Evolutionary conservation across 1,140 invertebrate species (phyloP), one percentile per base, ranked within the genome.

Genomic region (Daktulosphaira vitifoliae): DNA sequence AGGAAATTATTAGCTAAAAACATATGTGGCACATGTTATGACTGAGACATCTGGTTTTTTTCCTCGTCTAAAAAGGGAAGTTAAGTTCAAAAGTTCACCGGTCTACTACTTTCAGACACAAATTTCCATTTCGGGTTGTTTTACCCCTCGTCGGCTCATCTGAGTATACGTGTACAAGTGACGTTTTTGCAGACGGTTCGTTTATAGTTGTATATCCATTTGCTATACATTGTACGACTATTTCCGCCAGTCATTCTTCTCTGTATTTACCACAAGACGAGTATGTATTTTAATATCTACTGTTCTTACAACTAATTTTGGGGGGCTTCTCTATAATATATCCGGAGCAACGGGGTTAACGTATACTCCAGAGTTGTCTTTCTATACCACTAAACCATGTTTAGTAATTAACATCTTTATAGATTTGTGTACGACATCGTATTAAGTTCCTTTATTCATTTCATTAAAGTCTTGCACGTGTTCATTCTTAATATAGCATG

Each of bases 11-110:
- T 59, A 59, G 54, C 39, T 22, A 4, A 59, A 59, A 59, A 59
- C 54, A 59, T 38, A 38, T 59, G 54, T 59, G 54, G 54, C 54
- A 59, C 54, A 59, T 59, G 54, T 59, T 38, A 59, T 23, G 22
- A 20, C 18, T 23, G 54, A 42, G 54, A 44, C 54, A 44, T 44
- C 54, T 59, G 54, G n/a, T 59, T 59, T 59, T 44, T 44, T 44
- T 26, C 15, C 15, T 42, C 15, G 39, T 15, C 5, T 5, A 22
- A 3, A 39, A 25, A 25, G 53, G 53, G 54, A 44, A 59, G 18
- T 44, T 42, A 59, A 59, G 54, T 59, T 59, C 54, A 59, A 59
- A 59, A 59, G 54, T 59, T 59, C 54, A 48, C 11, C 23, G 15
- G 22, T n/a, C 53, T 13, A 20, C 38, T 44, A 44, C 38, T 59